These are phyloP conservation scores for Campylomormyrus numenius DNA, from an alignment of 2,113 vertebrate species.

Conservation along the genomic window DNA sequence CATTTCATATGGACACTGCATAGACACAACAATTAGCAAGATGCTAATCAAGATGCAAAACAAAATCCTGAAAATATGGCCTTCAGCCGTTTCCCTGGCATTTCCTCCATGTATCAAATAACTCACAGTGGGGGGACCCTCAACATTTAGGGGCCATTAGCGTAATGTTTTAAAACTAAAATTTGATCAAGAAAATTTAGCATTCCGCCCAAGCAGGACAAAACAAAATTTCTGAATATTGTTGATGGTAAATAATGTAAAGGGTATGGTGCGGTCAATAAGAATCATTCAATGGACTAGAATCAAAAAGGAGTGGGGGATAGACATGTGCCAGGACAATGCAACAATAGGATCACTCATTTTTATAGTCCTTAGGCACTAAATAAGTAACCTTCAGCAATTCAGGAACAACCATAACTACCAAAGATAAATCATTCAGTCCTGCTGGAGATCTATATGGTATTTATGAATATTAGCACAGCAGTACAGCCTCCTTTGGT, in stretches of 20 bases:
- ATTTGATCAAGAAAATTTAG: background rate
- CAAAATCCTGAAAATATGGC: background rate
- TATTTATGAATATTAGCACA: constrained; percentile 38
- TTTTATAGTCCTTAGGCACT: background rate
- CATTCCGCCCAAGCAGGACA: background rate
- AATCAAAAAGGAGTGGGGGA: background rate
- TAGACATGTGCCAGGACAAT: background rate
- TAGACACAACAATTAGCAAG: background rate
- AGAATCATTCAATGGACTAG: background rate
- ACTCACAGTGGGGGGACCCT: too few species aligned
- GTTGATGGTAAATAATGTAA: background rate
- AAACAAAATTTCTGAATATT: background rate
- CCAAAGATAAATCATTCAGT: constrained; percentile 51
- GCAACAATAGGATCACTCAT: background rate
- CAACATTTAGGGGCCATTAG: background rate
- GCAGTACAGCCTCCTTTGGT: constrained; percentile 29
- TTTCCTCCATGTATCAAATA: background rate
- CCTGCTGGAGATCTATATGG: constrained; percentile 51
- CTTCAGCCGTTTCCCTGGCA: background rate
- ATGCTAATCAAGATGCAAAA: constrained; percentile 2
- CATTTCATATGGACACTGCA: background rate
- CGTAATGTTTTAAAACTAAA: background rate
- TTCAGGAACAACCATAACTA: constrained; percentile 9
- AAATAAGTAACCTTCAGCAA: background rate
- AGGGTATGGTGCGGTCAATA: background rate